phyloP scores from a whole-genome alignment of 2,797 vertebrate genomes.

The Lophotriccus pileatus region DNA sequence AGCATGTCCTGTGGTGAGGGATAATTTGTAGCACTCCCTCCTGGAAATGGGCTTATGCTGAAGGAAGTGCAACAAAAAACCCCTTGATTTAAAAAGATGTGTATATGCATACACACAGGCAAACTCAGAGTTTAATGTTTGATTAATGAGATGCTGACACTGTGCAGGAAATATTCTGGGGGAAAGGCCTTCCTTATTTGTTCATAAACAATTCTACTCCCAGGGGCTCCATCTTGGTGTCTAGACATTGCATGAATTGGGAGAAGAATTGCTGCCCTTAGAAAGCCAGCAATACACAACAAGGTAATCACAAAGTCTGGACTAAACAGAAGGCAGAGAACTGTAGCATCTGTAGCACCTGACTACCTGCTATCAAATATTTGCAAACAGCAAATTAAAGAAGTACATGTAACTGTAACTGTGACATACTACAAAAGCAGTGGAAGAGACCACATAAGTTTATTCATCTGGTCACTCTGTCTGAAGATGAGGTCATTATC shows the following conservation, averaged over 20 bases:
- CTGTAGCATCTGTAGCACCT: background rate
- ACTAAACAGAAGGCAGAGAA: background rate
- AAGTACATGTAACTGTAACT: background rate
- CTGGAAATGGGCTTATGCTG: background rate
- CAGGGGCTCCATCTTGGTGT: background rate
- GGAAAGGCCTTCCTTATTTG: accelerated
- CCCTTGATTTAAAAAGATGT: background rate
- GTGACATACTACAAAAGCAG: accelerated
- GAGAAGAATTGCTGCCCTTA: background rate
- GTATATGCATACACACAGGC: accelerated
- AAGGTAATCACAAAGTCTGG: background rate
- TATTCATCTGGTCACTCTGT: background rate
- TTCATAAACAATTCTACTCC: background rate
- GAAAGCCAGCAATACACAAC: background rate
- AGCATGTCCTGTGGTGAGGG: background rate
- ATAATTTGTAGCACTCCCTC: background rate
- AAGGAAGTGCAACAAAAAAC: background rate
- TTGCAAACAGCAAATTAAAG: background rate
- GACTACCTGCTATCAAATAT: background rate
- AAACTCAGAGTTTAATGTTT: background rate
- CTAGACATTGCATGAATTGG: background rate
- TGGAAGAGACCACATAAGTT: background rate
- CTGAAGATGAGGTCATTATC: background rate
- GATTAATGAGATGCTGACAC: background rate
- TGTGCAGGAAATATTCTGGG: background rate